Evolutionary conservation across 2,113 vertebrate species (phyloP), one percentile per base, ranked within the genome.

Genomic region (Paratilapia polleni): DNA sequence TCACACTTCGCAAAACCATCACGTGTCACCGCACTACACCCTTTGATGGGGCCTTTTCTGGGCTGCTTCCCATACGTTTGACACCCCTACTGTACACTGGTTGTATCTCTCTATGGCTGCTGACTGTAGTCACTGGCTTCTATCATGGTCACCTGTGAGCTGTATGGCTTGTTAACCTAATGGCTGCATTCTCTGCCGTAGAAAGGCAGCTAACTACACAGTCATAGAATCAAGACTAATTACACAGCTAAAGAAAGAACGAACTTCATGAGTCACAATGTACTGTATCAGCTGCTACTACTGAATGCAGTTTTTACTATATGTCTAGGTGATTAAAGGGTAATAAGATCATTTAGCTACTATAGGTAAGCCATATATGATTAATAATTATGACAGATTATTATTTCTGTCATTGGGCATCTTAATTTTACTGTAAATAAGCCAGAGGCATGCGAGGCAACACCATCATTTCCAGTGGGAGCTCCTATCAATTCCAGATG

Each of bases 401-500:
- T 34, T 7, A 3, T 26, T 58, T 76, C 43, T 68, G 64, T 83
- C 77, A 76, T 56, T 14, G 6, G 78, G 77, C 5, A 34, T 38
- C 28, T 38, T 10, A 59, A 24, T n/a, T 64, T 15, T 3, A 2
- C 34, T 34, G 47, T 49, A 19, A 79, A 86, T 56, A 36, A 41
- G 14, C 31, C 41, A 77, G 22, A 59, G 3, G 11, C 26, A 52
- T 47, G 36, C 77, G 73, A 41, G 54, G 66, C 59, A 11, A 10
- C 56, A 54, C 59, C 75, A 63, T 82, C 49, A 77, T 82, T 76
- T 80, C 74, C 43, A 58, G 41, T 22, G 61, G 63, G 68, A 59
- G 75, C 38, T 62, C 15, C 58, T 62, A 77, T 84, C 70, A 68
- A 34, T 78, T 89, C 79, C 89, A 90, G 90, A 87, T 87, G 84